Evolutionary conservation across 2,888 invertebrate genomes (phyloP).

Genomic region (Resseliella maxima): DNA sequence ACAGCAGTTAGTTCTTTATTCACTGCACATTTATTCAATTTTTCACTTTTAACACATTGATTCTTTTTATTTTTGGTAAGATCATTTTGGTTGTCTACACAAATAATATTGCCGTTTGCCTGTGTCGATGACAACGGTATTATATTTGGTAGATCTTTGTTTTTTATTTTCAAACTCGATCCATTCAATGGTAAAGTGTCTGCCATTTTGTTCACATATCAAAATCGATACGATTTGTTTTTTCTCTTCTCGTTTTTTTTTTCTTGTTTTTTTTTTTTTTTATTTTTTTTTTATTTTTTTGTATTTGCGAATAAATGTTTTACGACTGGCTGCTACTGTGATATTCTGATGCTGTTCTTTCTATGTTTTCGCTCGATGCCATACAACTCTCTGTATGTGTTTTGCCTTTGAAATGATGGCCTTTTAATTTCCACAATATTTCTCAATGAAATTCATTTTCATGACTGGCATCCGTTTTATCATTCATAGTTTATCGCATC

Average conservation of each 20-base stretch:
- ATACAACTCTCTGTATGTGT: too few relatives aligned
- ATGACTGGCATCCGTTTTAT: constrained; percentile 26
- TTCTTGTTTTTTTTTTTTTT: neutral
- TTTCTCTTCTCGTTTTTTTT: neutral
- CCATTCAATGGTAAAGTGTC: constrained; percentile 78
- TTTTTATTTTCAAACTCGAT: constrained; percentile 71
- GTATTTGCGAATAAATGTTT: too few relatives aligned
- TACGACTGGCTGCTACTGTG: too few relatives aligned
- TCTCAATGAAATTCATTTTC: constrained; percentile 2
- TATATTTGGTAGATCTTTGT: neutral
- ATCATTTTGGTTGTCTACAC: constrained; percentile 25
- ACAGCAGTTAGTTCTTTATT: neutral
- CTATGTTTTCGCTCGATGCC: too few relatives aligned
- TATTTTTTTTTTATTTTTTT: neutral
- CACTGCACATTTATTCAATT: neutral
- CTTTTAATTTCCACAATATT: neutral
- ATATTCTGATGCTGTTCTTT: too few relatives aligned
- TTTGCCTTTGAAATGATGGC: too few relatives aligned
- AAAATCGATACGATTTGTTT: constrained; percentile 28
- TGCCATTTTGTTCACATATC: constrained; percentile 76
- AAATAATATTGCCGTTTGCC: neutral
- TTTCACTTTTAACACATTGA: constrained; percentile 39
- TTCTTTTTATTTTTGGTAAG: neutral
- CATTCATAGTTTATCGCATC: neutral
- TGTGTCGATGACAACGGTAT: neutral